Percentiles rank a stretch among this genome's conserved stretches.
phyloP scores from a whole-genome alignment of 2,888 invertebrate species.

The Myopa tessellatipennis region DNA sequence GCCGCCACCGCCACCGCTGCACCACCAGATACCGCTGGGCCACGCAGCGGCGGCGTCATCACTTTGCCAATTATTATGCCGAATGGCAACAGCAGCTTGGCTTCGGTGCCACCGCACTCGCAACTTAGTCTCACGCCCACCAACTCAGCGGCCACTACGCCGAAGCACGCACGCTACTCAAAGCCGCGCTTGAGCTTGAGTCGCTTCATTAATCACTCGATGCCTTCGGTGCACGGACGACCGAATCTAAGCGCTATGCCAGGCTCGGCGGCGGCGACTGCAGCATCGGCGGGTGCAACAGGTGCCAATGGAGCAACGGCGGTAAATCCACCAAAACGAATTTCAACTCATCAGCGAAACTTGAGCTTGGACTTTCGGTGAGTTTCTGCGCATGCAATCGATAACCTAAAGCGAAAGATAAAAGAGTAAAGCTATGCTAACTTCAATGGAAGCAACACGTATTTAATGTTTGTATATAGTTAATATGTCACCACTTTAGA shows the following conservation, averaged over 20 bases:
- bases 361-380: constrained; percentile 90
- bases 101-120: constrained; percentile 48
- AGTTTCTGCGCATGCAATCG: constrained; percentile 46
- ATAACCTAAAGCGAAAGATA: too few species aligned
- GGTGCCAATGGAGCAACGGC: constrained; percentile 47
- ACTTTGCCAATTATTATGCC: constrained; percentile 63
- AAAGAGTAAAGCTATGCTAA: too few species aligned
- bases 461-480: too few species aligned
- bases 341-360: constrained; percentile 82
- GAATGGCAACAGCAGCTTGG: constrained; percentile 55
- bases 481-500: too few species aligned
- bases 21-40: background rate
- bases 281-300: constrained; percentile 7
- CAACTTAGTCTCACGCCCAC: constrained; percentile 32
- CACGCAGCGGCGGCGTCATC: constrained; percentile 40
- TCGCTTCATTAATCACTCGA: constrained; percentile 65
- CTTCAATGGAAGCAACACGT: too few species aligned
- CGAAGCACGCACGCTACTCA: constrained; percentile 64
- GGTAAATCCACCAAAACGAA: constrained; percentile 61
- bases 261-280: constrained; percentile 27
- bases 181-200: constrained; percentile 67
- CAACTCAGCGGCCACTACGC: constrained; percentile 64
- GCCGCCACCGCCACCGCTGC: constrained; percentile 51
- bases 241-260: constrained; percentile 59
- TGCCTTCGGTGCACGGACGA: constrained; percentile 68